phyloP scores from a whole-genome alignment of 2,888 invertebrate species.

The Drosophila tripunctata region DNA sequence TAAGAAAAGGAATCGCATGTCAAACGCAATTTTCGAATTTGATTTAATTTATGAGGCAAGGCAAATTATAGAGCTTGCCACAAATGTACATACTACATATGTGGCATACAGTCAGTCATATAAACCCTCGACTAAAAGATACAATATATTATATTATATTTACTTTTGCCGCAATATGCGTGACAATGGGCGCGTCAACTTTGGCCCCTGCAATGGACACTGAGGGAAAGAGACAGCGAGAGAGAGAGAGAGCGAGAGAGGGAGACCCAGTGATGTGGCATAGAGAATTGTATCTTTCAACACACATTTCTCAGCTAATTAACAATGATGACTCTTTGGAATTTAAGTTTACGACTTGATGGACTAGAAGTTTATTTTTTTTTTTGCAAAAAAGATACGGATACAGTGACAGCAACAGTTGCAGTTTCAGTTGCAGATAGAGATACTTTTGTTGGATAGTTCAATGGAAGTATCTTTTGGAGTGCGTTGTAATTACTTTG shows the following conservation, averaged over 20 bases:
- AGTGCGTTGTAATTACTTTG: constrained; percentile 75
- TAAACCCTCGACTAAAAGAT: constrained; percentile 7
- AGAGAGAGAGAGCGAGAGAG: background rate
- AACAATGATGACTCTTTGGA: constrained; percentile 50
- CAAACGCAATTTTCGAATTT: constrained; percentile 72
- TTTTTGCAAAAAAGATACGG: constrained; percentile 39
- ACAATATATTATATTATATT: constrained; percentile 15
- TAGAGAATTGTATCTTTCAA: constrained; percentile 19
- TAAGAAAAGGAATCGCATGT: constrained; percentile 66
- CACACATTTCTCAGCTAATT: constrained; percentile 68
- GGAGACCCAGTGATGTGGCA: background rate
- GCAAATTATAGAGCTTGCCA: constrained; percentile 55
- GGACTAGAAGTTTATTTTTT: constrained; percentile 11
- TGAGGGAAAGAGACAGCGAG: background rate
- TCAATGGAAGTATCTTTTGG: constrained; percentile 23
- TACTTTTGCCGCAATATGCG: constrained; percentile 45
- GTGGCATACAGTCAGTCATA: constrained; percentile 10
- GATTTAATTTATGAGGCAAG: constrained; percentile 76
- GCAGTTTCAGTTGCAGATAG: constrained; percentile 17
- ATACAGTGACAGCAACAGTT: constrained; percentile 14
- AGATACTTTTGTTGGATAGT: constrained; percentile 21
- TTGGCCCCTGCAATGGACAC: constrained; percentile 31
- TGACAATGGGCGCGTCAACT: constrained; percentile 56
- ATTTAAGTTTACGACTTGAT: constrained; percentile 21
- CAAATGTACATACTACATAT: constrained; percentile 42